Evolutionary conservation across 2,888 invertebrate genomes (phyloP).

Genomic region (Patella pellucida): DNA sequence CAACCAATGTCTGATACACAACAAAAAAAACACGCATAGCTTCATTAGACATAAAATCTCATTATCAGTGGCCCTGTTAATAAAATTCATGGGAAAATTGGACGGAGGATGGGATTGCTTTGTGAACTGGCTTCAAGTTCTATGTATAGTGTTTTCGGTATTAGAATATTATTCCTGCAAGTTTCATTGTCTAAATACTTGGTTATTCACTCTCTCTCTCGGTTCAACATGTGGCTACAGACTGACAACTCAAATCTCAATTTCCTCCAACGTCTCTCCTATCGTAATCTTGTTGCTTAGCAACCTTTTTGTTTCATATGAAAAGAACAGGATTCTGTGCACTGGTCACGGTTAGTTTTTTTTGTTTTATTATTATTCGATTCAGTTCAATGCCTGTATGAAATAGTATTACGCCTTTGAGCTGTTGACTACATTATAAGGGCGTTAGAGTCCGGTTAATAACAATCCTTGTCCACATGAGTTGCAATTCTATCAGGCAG

Average conservation of each 20-base stretch:
- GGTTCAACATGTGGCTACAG: conserved; percentile 6
- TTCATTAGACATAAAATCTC: background rate
- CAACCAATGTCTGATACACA: no score
- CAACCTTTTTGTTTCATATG: conserved; percentile 28
- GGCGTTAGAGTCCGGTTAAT: background rate
- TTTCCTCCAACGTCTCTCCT: conserved; percentile 19
- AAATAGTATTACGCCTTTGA: background rate
- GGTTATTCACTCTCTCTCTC: background rate
- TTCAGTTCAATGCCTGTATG: background rate
- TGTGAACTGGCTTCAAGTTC: background rate
- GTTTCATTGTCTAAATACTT: background rate
- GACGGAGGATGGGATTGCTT: background rate
- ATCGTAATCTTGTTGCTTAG: conserved; percentile 24
- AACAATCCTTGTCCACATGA: background rate
- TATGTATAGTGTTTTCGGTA: background rate
- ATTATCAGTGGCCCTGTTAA: background rate
- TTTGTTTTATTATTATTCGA: background rate
- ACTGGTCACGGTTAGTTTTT: conserved; percentile 12
- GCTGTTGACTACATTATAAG: background rate
- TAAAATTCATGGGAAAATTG: conserved; percentile 8
- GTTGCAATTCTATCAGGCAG: background rate
- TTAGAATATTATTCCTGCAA: background rate
- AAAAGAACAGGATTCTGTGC: conserved; percentile 14
- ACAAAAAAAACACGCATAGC: no score
- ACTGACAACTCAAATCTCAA: conserved; percentile 14